These are phyloP conservation scores for Brachionus plicatilis DNA, from an alignment of 1,140 invertebrate species.

Conservation along the genomic window DNA sequence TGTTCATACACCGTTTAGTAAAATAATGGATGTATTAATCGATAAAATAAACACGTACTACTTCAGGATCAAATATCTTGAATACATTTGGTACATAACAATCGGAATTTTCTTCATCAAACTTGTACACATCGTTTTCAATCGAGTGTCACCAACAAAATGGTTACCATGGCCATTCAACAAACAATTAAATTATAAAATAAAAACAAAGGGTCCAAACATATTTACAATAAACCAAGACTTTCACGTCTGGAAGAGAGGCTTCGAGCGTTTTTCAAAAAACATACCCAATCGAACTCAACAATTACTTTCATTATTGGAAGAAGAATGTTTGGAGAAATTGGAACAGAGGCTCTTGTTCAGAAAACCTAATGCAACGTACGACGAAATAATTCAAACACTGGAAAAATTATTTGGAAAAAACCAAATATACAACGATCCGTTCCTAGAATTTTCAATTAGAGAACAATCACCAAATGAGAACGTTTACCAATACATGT, in stretches of 20 bases:
- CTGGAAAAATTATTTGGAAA: neutral
- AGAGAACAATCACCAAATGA: neutral
- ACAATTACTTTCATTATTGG: neutral
- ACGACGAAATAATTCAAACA: neutral
- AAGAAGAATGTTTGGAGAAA: neutral
- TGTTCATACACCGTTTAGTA: neutral
- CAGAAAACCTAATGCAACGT: neutral
- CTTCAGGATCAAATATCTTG: neutral
- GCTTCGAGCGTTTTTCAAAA: neutral
- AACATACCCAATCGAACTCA: neutral
- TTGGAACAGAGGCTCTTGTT: neutral
- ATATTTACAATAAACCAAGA: neutral
- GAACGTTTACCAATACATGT: neutral
- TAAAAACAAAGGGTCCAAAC: neutral
- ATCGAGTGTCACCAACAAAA: neutral
- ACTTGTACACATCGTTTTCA: neutral
- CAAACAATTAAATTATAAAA: neutral
- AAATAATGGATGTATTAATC: neutral
- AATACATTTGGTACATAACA: neutral
- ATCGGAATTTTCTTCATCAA: neutral
- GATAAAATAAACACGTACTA: neutral
- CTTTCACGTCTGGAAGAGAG: neutral
- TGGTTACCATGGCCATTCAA: neutral
- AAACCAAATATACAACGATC: neutral
- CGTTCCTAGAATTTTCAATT: neutral